These are phyloP conservation scores for Helogale parvula DNA, from an alignment of 2,113 vertebrate species.

Conservation along the genomic window DNA sequence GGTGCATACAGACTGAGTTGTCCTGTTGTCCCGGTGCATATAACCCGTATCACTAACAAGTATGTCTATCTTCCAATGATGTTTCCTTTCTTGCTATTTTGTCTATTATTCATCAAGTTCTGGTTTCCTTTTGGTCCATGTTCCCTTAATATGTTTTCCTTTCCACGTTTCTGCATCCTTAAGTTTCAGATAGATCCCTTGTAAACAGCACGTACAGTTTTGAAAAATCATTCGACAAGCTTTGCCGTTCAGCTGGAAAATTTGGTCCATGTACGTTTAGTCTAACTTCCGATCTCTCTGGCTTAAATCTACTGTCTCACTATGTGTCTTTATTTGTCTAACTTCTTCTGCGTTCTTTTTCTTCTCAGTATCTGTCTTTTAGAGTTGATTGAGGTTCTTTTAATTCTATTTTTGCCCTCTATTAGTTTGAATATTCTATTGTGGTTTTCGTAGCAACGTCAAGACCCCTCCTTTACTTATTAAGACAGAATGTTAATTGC, in stretches of 20 bases:
- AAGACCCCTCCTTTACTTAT: neutral
- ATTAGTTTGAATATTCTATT: neutral
- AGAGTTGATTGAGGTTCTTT: neutral
- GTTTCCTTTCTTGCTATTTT: neutral
- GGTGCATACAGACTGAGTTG: neutral
- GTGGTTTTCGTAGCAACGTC: neutral
- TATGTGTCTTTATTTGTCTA: neutral
- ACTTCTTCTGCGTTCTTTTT: neutral
- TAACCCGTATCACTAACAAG: neutral
- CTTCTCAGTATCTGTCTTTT: neutral
- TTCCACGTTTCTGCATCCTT: neutral
- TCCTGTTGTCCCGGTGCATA: neutral
- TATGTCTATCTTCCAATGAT: neutral
- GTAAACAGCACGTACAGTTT: neutral
- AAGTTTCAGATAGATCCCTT: neutral
- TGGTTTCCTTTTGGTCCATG: neutral
- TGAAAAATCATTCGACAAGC: neutral
- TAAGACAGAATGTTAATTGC: neutral
- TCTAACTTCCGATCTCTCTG: neutral
- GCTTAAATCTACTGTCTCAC: neutral
- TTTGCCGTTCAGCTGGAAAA: neutral
- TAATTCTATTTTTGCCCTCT: neutral
- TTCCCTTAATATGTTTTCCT: neutral
- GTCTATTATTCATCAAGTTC: neutral
- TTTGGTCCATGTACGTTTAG: neutral